These are phyloP conservation scores for Scelioninae gen. 2 DNA, from an alignment of 2,888 invertebrate species.

Conservation along the genomic window DNA sequence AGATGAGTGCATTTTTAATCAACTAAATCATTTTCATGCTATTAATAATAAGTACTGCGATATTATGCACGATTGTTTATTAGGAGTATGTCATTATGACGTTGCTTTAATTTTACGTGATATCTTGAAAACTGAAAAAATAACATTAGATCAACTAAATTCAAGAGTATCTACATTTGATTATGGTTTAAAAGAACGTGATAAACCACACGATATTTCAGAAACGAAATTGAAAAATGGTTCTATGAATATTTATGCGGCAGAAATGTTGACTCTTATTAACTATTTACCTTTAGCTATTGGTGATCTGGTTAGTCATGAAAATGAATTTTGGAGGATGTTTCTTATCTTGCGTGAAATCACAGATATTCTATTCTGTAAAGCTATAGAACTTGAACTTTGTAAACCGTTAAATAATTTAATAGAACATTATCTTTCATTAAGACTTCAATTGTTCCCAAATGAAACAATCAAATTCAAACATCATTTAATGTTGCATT, in stretches of 20 bases:
- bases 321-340: slow-evolving; percentile 41
- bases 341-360: slow-evolving; percentile 26
- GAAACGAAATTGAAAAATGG: slow-evolving; percentile 20
- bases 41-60: slow-evolving; percentile 41
- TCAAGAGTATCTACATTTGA: too few relatives aligned
- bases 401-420: slow-evolving; percentile 7
- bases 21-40: slow-evolving; percentile 50
- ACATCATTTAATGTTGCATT: slow-evolving; percentile 36
- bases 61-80: slow-evolving; percentile 34
- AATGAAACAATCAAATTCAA: slow-evolving; percentile 37
- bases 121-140: slow-evolving; percentile 6
- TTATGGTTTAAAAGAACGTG: too few relatives aligned
- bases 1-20: slow-evolving; percentile 54
- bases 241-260: slow-evolving; percentile 55
- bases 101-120: too few relatives aligned
- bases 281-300: slow-evolving; percentile 26
- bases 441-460: slow-evolving; percentile 23
- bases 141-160: slow-evolving; percentile 22
- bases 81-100: slow-evolving; percentile 45
- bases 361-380: neutral
- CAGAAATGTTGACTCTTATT: slow-evolving; percentile 51
- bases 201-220: too few relatives aligned
- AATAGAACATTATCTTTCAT: slow-evolving; percentile 34
- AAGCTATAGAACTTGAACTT: slow-evolving; percentile 19
- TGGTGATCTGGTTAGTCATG: slow-evolving; percentile 38